Base-by-base conservation (phyloP, 2,797 vertebrate genomes). In the Bryconaethiops microstoma region DNA sequence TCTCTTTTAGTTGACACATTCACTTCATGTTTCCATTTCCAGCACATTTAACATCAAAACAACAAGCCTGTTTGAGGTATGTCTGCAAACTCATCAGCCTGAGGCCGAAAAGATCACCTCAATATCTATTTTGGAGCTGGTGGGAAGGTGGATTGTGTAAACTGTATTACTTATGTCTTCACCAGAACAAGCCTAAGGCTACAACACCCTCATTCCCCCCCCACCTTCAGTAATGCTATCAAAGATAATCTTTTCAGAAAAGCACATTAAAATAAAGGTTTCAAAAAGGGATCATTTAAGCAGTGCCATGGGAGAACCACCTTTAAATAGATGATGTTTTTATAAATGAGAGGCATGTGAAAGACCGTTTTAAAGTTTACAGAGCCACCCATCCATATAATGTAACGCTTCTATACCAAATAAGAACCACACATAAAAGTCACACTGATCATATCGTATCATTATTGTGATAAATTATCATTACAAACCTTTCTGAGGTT, bases 1-100 rank as follows among this genome's bases (percentile, higher is more conserved):
- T 92, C 86, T 77, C 72, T 80, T 74, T 91, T 94, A 86, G 57
- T 60, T 83, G 69, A 77, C 76, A 79, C 60, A 63, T 77, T 76
- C 57, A 74, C 65, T 79, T 81, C 75, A 39, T 78, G 64, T 86
- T 82, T 74, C 76, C 74, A 76, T 83, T 85, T 85, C 83, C 82
- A 81, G 79, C 75, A 76, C 79, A 79, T 88, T 88, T 80, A 86
- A 78, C 77, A 80, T 54, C 50, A 80, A 81, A 84, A 84, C 81
- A 81, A 81, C 82, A 82, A 45, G 79, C 72, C 77, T 82, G 82
- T 84, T 71, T 76, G 39, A 80, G 86, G 57, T 76, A 87, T 12
- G 83, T 86, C 76, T 80, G 67, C 35, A 60, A 79, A 55, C 40
- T 19, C 35, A 77, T 69, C 57, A 55, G 59, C 80, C 73, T 17